These are phyloP conservation scores for Apodemia hepburni DNA, from an alignment of 2,888 invertebrate genomes.

Conservation along the genomic window DNA sequence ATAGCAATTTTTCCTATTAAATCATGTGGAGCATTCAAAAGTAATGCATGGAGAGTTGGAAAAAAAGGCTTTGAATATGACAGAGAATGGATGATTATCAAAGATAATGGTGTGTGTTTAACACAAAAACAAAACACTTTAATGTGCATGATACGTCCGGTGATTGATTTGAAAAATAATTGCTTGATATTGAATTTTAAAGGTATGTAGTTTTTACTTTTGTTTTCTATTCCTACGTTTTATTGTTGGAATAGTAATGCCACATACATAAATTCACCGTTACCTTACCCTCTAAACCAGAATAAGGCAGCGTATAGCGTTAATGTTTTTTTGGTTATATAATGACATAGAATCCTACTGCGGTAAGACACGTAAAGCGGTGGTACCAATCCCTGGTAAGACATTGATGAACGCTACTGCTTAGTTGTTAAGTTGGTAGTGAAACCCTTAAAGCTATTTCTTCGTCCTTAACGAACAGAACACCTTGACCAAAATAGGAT, in stretches of 20 bases:
- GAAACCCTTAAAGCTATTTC: too few species aligned
- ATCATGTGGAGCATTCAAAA: constrained; percentile 91
- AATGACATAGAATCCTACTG: too few species aligned
- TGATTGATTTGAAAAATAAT: constrained; percentile 80
- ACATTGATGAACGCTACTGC: too few species aligned
- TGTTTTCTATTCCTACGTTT: not conserved
- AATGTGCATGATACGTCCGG: constrained; percentile 89
- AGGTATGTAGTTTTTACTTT: constrained; percentile 57
- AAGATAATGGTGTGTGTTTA: constrained; percentile 88
- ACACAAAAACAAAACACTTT: constrained; percentile 92
- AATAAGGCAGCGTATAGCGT: too few species aligned
- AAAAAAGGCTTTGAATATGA: constrained; percentile 91
- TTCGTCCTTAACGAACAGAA: too few species aligned
- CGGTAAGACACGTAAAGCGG: too few species aligned
- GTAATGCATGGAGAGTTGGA: constrained; percentile 86
- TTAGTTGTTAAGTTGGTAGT: too few species aligned
- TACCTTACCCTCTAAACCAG: not conserved
- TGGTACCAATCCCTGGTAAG: too few species aligned
- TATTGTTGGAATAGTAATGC: too few species aligned
- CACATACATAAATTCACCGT: not conserved
- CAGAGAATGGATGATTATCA: constrained; percentile 96
- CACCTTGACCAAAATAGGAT: too few species aligned
- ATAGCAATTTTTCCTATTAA: constrained; percentile 91
- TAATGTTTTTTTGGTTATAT: too few species aligned
- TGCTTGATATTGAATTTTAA: constrained; percentile 80